Conservation (phyloP, 2,797 vertebrate species). For the Phalloptychus januarius region DNA sequence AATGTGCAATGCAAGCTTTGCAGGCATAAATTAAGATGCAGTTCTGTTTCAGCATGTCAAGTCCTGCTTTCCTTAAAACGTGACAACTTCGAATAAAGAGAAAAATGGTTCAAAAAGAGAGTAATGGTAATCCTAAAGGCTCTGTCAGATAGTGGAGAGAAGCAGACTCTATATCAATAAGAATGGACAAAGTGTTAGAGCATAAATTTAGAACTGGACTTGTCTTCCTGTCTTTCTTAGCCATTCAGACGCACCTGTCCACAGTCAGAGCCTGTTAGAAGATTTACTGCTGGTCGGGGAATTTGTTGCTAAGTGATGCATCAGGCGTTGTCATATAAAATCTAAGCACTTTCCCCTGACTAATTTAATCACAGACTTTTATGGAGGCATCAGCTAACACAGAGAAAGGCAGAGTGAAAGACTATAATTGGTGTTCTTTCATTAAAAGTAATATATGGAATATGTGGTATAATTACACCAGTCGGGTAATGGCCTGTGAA, state of each 20-base stretch:
- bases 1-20: neutral
- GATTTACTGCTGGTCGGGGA: slow-evolving; percentile 71
- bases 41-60: slow-evolving; percentile 4
- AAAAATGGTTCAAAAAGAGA: slow-evolving; percentile 34
- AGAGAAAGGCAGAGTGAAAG: slow-evolving; percentile 70
- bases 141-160: slow-evolving; percentile 47
- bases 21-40: neutral
- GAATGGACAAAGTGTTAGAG: slow-evolving; percentile 46
- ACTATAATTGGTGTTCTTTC: slow-evolving; percentile 77
- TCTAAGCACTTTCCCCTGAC: slow-evolving; percentile 73
- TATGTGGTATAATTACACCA: slow-evolving; percentile 73
- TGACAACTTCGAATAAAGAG: slow-evolving; percentile 19
- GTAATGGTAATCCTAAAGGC: slow-evolving; percentile 23
- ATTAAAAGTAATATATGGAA: slow-evolving; percentile 76
- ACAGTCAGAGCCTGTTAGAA: slow-evolving; percentile 54
- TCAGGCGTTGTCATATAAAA: slow-evolving; percentile 76
- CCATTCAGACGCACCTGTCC: slow-evolving; percentile 66
- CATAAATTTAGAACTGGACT: slow-evolving; percentile 39
- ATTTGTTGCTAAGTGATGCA: slow-evolving; percentile 63
- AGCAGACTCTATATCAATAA: slow-evolving; percentile 35
- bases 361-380: slow-evolving; percentile 77
- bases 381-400: slow-evolving; percentile 71
- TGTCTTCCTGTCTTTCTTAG: slow-evolving; percentile 54
- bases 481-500: slow-evolving; percentile 60
- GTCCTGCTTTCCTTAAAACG: slow-evolving; percentile 25